Evolutionary conservation across 2,888 invertebrate genomes (phyloP), one percentile per base, ranked within the genome.

Genomic region (Blera fallax): DNA sequence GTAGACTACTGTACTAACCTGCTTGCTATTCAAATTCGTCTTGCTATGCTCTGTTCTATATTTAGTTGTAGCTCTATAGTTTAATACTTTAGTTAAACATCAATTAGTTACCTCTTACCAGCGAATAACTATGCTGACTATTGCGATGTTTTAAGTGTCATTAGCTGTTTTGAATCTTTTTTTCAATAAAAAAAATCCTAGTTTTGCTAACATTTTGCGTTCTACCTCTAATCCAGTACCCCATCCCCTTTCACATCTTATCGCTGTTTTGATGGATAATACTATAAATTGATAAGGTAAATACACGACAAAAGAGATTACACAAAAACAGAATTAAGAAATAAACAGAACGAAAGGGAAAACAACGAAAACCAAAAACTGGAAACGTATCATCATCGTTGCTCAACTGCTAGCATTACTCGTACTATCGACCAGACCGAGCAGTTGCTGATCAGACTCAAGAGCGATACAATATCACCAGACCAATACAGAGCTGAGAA

Each of bases 321-420:
- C 34, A 79, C 56, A 40, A 74, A 70, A 77, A 34, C 16, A 34
- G 18, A 81, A 60, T 70, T 54, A 45, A 67, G 43, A 76, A 74
- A 80, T 65, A 80, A 76, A 76, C 70, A 70, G n/a, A 81, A 76
- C 60, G 76, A 85, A 81, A 76, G 76, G 70, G 76, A 85, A 77
- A 85, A 60, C 70, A 18, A 16, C 58, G 50, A 73, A 34, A 45
- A 67, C 60, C 60, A 29, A 45, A 65, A 48, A 65, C 60, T 70
- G 48, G 27, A 29, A 56, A 18, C 56, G 16, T 29, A 27, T 43
- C 24, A 11, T 43, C 24, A 11, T 29, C 34, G 62, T 29, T 16
- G 58, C 37, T n/a, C 48, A 21, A 8, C 32, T 8, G 21, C n/a
- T 11, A 50, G 34, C 34, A 3, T 52, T 60, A 52, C 43, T 24